Evolutionary conservation across 1,140 invertebrate genomes (phyloP).

Genomic region (Daktulosphaira vitifoliae): DNA sequence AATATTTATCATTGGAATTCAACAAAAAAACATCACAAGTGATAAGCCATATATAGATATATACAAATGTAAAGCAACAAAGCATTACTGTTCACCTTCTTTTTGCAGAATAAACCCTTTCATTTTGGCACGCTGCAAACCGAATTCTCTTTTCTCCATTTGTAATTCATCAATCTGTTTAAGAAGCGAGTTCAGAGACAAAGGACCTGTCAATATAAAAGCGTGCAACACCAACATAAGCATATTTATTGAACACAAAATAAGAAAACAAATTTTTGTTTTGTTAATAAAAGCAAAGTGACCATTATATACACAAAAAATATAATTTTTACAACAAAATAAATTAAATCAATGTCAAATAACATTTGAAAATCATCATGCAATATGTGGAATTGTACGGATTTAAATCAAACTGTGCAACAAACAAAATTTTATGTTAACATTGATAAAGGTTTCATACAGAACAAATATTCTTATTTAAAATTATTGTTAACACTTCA

Average conservation of each 20-base stretch:
- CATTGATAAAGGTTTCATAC: too few relatives aligned
- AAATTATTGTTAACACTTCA: too few relatives aligned
- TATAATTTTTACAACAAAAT: neutral
- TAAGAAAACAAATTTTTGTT: neutral
- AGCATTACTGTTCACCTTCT: conserved; percentile 57
- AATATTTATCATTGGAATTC: too few relatives aligned
- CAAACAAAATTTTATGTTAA: conserved; percentile 21
- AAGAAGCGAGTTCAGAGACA: conserved; percentile 31
- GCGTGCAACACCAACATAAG: conserved; percentile 33
- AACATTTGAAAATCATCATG: neutral
- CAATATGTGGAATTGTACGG: neutral
- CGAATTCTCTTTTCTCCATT: conserved; percentile 64
- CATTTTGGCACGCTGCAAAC: conserved; percentile 77
- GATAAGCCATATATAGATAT: too few relatives aligned
- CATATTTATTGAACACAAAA: conserved; percentile 9
- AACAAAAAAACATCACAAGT: too few relatives aligned
- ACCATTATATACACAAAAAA: neutral
- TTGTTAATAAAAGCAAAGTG: neutral
- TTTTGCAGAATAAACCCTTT: conserved; percentile 85
- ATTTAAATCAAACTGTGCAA: conserved; percentile 22
- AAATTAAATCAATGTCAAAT: conserved; percentile 18
- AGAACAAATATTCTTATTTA: too few relatives aligned
- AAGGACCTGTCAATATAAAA: conserved; percentile 25
- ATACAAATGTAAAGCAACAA: conserved; percentile 32
- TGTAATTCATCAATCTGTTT: conserved; percentile 46